Conservation (phyloP, 2,113 vertebrate genomes). For the Ondatra zibethicus region DNA sequence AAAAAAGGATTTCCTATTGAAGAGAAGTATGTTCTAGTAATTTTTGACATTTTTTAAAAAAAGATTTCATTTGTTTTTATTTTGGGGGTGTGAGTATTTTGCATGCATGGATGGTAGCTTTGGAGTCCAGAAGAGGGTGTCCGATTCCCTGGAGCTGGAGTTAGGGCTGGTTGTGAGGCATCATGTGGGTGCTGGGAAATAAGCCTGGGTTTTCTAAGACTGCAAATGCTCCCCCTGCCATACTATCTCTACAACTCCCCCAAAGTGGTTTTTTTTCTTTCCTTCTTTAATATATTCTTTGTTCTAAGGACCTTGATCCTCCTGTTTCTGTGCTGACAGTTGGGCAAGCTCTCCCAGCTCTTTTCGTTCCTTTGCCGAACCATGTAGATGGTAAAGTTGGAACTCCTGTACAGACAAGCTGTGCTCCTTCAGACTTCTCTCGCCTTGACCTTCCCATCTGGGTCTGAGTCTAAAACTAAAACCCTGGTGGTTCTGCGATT, state of each 20-base stretch:
- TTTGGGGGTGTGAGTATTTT: neutral
- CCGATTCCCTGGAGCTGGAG: neutral
- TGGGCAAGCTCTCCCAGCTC: neutral
- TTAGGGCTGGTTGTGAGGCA: no score
- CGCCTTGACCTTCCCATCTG: conserved; percentile 41
- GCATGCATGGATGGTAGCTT: neutral
- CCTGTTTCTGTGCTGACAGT: conserved; percentile 12
- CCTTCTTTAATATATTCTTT: conserved; percentile 35
- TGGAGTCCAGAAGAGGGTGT: neutral
- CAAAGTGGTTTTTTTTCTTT: neutral
- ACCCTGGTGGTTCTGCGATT: conserved; percentile 30
- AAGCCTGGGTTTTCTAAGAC: neutral
- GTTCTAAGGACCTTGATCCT: conserved; percentile 58
- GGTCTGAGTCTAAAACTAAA: conserved; percentile 45
- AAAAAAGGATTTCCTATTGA: neutral
- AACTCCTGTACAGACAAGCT: neutral
- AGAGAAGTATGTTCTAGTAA: neutral
- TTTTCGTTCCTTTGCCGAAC: conserved; percentile 5
- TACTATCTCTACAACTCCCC: neutral
- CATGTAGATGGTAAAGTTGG: conserved; percentile 7
- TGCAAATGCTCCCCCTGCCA: neutral
- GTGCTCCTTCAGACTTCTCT: conserved; percentile 31
- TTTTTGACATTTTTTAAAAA: conserved; percentile 15
- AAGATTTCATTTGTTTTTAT: neutral
- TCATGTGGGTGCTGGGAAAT: neutral